Evolutionary conservation across 2,888 invertebrate genomes (phyloP).

Genomic region (Stenurella melanura): DNA sequence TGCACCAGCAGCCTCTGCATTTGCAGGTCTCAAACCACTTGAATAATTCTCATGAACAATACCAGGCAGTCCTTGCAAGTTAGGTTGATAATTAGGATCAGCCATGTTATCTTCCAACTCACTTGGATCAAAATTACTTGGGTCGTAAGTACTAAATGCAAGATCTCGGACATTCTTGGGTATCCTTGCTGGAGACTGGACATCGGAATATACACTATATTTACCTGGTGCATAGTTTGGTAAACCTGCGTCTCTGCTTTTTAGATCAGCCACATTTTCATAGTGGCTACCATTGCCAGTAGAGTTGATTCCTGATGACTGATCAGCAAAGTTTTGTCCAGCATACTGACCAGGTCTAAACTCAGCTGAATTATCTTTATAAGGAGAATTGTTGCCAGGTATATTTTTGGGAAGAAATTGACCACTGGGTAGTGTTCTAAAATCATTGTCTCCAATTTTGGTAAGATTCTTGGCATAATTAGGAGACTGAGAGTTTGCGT

Average conservation of each 20-base stretch:
- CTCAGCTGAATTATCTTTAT: not conserved
- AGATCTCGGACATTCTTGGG: slow-evolving; percentile 60
- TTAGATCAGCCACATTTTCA: slow-evolving; percentile 45
- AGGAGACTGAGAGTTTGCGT: slow-evolving; percentile 1
- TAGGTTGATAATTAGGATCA: slow-evolving; percentile 39
- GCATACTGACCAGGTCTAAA: slow-evolving; percentile 22
- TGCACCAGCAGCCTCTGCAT: slow-evolving; percentile 12
- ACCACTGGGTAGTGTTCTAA: too few relatives aligned
- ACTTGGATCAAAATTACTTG: slow-evolving; percentile 33
- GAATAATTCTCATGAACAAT: slow-evolving; percentile 41
- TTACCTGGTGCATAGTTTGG: slow-evolving; percentile 58
- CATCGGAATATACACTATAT: slow-evolving; percentile 51
- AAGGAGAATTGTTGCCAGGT: not conserved
- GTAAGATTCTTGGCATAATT: slow-evolving; percentile 30
- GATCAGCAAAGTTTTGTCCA: slow-evolving; percentile 33
- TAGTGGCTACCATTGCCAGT: slow-evolving; percentile 31
- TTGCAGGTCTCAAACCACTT: slow-evolving; percentile 46
- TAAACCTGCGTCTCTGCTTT: slow-evolving; percentile 41
- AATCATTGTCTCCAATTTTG: not conserved
- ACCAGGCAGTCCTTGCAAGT: slow-evolving; percentile 43
- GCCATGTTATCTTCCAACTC: slow-evolving; percentile 37
- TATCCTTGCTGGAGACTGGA: slow-evolving; percentile 49
- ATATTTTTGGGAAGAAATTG: not conserved
- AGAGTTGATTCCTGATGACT: not conserved
- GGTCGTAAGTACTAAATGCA: slow-evolving; percentile 59